Conservation (phyloP, 2,797 vertebrate species). For the Pterois miles region DNA sequence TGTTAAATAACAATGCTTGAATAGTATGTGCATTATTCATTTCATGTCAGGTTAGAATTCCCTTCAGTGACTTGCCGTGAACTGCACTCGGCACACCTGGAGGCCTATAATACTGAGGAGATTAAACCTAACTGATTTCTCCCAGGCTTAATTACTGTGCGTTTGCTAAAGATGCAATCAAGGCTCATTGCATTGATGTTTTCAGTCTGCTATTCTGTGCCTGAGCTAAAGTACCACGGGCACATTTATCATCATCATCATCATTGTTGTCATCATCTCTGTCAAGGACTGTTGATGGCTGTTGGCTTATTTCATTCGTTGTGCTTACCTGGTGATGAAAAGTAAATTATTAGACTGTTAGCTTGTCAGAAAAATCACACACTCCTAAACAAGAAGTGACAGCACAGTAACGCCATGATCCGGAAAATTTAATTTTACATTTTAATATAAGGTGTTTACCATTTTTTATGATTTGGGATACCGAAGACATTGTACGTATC, state of each 20-base stretch:
- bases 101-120: not conserved
- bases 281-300: conserved; percentile 9
- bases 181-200: conserved; percentile 15
- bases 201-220: conserved; percentile 5
- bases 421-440: not conserved
- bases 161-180: conserved; percentile 49
- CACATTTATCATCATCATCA: conserved; percentile 15
- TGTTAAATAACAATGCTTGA: not conserved
- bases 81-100: conserved; percentile 30
- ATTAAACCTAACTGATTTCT: conserved; percentile 36
- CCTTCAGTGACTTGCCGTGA: not conserved
- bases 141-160: conserved; percentile 47
- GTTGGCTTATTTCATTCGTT: conserved; percentile 25
- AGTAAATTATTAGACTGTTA: conserved; percentile 1
- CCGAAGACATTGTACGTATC: not conserved
- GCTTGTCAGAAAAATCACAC: conserved; percentile 10
- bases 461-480: not conserved
- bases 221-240: conserved; percentile 8
- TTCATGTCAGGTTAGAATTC: not conserved
- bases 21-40: not conserved
- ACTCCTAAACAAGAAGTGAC: conserved; percentile 1
- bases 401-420: conserved; percentile 1
- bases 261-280: not conserved
- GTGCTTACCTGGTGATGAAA: conserved; percentile 12
- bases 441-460: not conserved